Conservation (phyloP, 2,888 invertebrate genomes). For the Autographa gamma region DNA sequence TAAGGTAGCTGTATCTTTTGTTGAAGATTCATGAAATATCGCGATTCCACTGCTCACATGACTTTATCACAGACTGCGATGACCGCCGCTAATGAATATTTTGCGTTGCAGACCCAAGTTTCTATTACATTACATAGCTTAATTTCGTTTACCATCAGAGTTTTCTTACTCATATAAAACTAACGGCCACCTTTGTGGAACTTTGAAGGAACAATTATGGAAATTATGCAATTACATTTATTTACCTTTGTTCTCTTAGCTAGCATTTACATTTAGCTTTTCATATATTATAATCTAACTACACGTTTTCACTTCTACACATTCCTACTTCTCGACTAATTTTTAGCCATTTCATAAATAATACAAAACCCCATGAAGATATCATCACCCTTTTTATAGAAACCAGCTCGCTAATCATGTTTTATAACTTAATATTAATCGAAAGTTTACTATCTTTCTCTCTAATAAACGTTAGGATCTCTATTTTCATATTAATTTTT, state of each 20-base stretch:
- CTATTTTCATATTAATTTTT: no score
- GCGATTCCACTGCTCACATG: not conserved
- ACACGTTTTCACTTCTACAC: not conserved
- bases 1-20: not conserved
- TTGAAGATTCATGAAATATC: not conserved
- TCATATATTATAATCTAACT: not conserved
- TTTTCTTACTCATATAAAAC: not conserved
- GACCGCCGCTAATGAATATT: not conserved
- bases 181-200: constrained; percentile 22
- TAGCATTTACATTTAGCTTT: not conserved
- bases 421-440: no score
- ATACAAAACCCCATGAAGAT: no score
- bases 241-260: not conserved
- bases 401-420: no score
- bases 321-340: no score
- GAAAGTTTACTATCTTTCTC: no score
- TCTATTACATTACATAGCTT: not conserved
- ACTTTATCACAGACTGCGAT: not conserved
- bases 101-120: not conserved
- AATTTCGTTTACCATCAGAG: not conserved
- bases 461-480: no score
- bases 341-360: no score
- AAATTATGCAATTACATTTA: constrained; percentile 3
- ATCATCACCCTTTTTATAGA: no score
- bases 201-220: constrained; percentile 33